Conservation (phyloP, 2,113 vertebrate species). For the Alexandromys fortis region DNA sequence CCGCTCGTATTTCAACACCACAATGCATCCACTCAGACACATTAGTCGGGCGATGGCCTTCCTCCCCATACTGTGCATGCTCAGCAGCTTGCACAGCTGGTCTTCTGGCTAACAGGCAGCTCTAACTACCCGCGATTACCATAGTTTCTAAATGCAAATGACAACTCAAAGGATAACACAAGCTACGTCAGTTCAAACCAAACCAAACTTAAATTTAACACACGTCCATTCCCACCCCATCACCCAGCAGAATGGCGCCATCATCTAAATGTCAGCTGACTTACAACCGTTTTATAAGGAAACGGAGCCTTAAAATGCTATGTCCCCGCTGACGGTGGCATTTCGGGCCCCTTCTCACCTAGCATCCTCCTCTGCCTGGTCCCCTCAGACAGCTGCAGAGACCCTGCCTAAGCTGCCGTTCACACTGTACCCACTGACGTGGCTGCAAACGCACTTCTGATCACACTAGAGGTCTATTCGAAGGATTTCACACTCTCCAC, state of each 20-base stretch:
- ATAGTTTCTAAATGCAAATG: background rate
- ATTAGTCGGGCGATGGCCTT: too few species aligned
- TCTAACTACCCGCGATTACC: background rate
- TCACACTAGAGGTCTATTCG: background rate
- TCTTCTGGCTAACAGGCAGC: background rate
- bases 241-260: background rate
- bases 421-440: background rate
- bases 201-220: background rate
- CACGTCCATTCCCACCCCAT: background rate
- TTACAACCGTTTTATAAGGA: background rate
- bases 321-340: background rate
- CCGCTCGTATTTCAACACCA: too few species aligned
- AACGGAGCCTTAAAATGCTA: background rate
- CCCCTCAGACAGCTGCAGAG: background rate
- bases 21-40: background rate
- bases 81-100: background rate
- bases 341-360: background rate
- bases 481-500: background rate
- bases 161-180: background rate
- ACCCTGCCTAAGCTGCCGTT: accelerated
- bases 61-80: too few species aligned
- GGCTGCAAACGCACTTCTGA: background rate
- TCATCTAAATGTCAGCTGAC: background rate
- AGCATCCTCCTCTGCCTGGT: too few species aligned
- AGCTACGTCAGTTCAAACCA: background rate